Conservation (phyloP, 1,140 invertebrate species). For the Brachionus angularis region DNA sequence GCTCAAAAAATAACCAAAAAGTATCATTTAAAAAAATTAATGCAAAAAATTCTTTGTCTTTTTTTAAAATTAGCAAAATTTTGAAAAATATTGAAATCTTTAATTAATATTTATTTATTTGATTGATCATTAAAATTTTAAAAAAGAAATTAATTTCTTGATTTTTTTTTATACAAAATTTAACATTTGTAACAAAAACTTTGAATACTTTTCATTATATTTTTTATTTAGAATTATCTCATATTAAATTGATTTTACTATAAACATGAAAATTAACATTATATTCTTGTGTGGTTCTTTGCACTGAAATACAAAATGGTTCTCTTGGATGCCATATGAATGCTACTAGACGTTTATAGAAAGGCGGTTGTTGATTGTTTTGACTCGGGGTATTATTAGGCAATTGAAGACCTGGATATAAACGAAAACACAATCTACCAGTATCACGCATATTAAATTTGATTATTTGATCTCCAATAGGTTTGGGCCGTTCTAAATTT, state of each 20-base stretch:
- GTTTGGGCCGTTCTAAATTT: constrained; percentile 86
- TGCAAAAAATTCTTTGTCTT: too few relatives aligned
- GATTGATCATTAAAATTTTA: too few relatives aligned
- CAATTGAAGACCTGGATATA: constrained; percentile 71
- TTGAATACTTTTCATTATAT: too few relatives aligned
- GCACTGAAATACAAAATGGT: constrained; percentile 91
- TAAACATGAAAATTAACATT: constrained; percentile 87
- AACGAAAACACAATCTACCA: constrained; percentile 78
- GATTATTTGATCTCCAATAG: constrained; percentile 86
- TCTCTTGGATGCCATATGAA: constrained; percentile 96
- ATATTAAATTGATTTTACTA: constrained; percentile 23
- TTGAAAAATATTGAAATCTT: too few relatives aligned
- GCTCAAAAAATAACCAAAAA: too few relatives aligned
- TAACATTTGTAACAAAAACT: too few relatives aligned
- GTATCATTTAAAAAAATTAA: too few relatives aligned
- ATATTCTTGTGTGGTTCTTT: constrained; percentile 88
- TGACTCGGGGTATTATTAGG: constrained; percentile 61
- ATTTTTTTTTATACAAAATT: too few relatives aligned
- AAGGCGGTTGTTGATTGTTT: constrained; percentile 49
- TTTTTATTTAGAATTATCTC: too few relatives aligned
- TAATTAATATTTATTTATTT: too few relatives aligned
- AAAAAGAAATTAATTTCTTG: too few relatives aligned
- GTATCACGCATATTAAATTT: constrained; percentile 84
- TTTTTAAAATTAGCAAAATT: too few relatives aligned
- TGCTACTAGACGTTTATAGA: constrained; percentile 76